These are phyloP conservation scores for Brachymystax lenok DNA, from an alignment of 2,797 vertebrate genomes.

Conservation along the genomic window DNA sequence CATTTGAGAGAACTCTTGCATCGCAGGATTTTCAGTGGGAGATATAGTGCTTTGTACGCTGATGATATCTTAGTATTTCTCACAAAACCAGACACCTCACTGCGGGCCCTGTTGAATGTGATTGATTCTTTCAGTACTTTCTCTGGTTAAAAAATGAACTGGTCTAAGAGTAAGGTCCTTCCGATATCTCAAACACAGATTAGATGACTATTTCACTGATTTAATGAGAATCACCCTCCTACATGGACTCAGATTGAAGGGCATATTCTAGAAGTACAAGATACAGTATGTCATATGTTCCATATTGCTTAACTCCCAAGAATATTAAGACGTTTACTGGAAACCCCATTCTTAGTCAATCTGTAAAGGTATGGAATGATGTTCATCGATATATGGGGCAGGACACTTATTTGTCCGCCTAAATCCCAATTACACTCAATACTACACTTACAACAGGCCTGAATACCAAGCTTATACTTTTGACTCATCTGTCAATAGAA, in stretches of 20 bases:
- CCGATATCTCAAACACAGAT: background rate
- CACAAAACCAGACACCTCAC: background rate
- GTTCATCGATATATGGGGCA: background rate
- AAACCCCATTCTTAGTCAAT: background rate
- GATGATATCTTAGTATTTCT: constrained; percentile 3
- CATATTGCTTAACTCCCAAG: no score
- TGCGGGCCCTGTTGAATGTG: background rate
- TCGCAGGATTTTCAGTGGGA: background rate
- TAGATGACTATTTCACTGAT: no score
- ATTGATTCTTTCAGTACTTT: background rate
- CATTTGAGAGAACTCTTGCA: background rate
- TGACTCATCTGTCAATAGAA: no score
- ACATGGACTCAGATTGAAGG: no score
- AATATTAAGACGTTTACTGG: no score
- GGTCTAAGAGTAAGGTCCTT: background rate
- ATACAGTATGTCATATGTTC: no score
- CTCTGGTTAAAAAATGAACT: constrained; percentile 2
- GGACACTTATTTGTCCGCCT: no score
- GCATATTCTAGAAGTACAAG: no score
- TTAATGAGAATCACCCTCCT: no score
- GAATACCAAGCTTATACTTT: no score
- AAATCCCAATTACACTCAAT: background rate
- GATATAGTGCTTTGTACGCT: background rate
- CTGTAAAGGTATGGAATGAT: background rate
- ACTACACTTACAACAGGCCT: no score